A percentile compares a stretch with the other conserved stretches of the same genome.
Evolutionary conservation across 2,113 vertebrate genomes (phyloP).

Genomic region (Thalassarche chlororhynchos): DNA sequence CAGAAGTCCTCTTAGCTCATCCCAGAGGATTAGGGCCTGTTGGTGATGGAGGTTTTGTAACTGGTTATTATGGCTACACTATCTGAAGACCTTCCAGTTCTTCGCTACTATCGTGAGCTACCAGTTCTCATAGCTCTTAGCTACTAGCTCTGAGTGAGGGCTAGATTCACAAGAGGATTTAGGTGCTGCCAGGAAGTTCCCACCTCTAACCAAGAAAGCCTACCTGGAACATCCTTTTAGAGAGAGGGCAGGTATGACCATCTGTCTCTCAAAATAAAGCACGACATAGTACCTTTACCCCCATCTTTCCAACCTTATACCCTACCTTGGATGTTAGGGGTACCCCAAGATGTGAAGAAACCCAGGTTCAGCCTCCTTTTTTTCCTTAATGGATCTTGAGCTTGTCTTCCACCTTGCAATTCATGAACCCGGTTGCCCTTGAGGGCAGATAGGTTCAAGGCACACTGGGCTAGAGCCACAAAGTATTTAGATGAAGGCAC

Average conservation of each 20-base stretch:
- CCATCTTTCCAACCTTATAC: neutral
- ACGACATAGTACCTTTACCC: rapidly evolving
- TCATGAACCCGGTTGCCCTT: neutral
- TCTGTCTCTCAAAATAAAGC: neutral
- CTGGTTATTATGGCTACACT: neutral
- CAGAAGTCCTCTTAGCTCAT: neutral
- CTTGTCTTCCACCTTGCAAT: neutral
- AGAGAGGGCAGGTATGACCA: neutral
- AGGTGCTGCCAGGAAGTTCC: neutral
- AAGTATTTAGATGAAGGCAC: neutral
- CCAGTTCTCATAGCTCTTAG: neutral
- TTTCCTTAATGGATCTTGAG: neutral
- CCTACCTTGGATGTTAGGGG: neutral
- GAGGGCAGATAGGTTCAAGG: neutral
- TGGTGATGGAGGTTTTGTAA: neutral
- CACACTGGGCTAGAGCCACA: neutral
- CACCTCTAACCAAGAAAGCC: neutral
- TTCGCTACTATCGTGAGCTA: neutral
- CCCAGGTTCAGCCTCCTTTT: neutral
- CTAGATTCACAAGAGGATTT: neutral
- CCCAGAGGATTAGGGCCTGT: neutral
- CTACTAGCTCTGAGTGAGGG: neutral
- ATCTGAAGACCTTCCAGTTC: neutral
- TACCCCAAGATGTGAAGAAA: neutral
- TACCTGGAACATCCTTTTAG: neutral